Base-by-base conservation (phyloP, 1,140 invertebrate species). In the Papilio xuthus region DNA sequence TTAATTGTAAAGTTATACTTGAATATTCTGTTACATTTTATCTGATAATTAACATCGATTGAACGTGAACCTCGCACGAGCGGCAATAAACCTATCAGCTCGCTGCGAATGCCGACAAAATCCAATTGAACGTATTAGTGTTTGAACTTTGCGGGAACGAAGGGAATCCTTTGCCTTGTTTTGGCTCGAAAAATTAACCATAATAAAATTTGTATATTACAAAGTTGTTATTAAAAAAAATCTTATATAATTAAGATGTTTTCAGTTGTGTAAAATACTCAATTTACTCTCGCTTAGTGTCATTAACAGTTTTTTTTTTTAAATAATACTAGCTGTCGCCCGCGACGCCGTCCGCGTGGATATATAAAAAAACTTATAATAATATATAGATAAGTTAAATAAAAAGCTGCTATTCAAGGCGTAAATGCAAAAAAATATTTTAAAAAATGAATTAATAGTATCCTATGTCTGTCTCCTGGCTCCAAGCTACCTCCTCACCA, bases 41-140 rank as follows among this genome's bases (percentile, higher is more conserved):
- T 63, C 60, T 63, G 23, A 28, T 28, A 63, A 63, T 63, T 63
- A 63, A 63, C 60, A 15, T 63, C 60, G 60, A 63, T 63, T 32
- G 26, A 26, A 63, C 23, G 60, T 15, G 23, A 63, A 63, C 23
- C 23, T 28, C 12, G 60, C 60, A 13, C 23, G 60, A 63, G 60
- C 60, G 60, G 2, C 60, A 26, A 28, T 28, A 63, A 63, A 63
- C 23, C 60, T 63, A 63, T 63, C 60, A 63, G 60, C 13, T 63
- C 60, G 3, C 60, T 18, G 60, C 23, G 28, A 63, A 63, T 15
- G 60, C 26, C 26, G 60, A 63, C 60, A 15, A 63, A 63, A 63
- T 63, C 60, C 60, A 26, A 63, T 63, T 63, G 28, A 63, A 23
- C 60, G 60, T 26, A 63, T 63, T 63, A 63, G 56, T 26, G 56